phyloP scores from a whole-genome alignment of 2,113 vertebrate species.

The Canis aureus region DNA sequence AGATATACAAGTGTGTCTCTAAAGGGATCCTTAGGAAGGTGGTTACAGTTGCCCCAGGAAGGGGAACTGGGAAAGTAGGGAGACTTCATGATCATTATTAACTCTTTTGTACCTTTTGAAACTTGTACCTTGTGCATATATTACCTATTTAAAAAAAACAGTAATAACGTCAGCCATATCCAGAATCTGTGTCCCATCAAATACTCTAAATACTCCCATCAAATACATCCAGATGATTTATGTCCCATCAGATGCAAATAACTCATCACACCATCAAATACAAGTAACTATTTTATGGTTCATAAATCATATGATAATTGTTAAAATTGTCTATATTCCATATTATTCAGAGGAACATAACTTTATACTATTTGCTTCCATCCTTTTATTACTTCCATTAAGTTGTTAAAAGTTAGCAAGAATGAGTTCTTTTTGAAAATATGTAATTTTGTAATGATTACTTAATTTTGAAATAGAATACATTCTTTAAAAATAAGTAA shows the following conservation, averaged over 20 bases:
- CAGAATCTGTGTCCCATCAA: not conserved
- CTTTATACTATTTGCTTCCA: constrained; percentile 24
- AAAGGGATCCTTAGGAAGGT: not conserved
- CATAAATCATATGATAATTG: not conserved
- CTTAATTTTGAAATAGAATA: constrained; percentile 26
- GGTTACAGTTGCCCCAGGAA: not conserved
- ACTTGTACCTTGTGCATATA: not conserved
- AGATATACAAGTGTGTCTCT: not conserved
- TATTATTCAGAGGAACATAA: constrained; percentile 24
- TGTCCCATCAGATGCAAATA: not conserved
- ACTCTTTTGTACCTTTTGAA: not conserved
- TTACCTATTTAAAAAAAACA: not conserved
- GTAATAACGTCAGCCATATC: not conserved
- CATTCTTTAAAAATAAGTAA: constrained; percentile 24
- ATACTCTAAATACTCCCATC: not conserved
- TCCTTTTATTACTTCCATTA: constrained; percentile 41
- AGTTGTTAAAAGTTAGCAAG: constrained; percentile 4
- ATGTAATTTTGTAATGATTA: constrained; percentile 24
- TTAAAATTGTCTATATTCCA: constrained; percentile 33
- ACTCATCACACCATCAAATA: constrained; percentile 19
- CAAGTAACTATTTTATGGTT: constrained; percentile 22
- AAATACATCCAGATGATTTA: not conserved
- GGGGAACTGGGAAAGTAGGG: not conserved
- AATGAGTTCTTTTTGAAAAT: constrained; percentile 60
- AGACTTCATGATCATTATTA: not conserved